Base-by-base conservation (phyloP, 1,140 invertebrate species). In the Drosophila punjabiensis region DNA sequence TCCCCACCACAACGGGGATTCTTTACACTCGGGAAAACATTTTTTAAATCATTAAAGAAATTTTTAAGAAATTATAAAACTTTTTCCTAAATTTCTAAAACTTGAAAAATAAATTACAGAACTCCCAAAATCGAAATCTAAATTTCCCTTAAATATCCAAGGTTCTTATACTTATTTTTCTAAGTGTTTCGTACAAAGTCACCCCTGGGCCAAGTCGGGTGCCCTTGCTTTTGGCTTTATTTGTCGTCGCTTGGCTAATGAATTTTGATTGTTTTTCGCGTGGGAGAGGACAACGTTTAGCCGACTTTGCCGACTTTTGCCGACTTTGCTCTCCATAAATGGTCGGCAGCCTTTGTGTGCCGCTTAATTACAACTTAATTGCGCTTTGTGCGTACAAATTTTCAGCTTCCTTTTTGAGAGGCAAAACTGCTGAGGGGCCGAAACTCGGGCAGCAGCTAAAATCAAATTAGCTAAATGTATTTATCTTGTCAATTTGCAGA, bases 381-480 rank as follows among this genome's bases (percentile, higher is more conserved):
- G 86, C 86, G 73, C 79, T 90, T 90, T 80, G 82, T 82, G 68
- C 79, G 65, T 80, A 90, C 86, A 90, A 90, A 90, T 90, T 86
- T 80, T 47, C 56, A 82, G 71, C 82, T 86, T 90, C 79, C 82
- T 76, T 79, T 62, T 9, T 20, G 35, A 52, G 66, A 48, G 45
- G 45, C 33, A 50, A 50, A 45, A 39, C 24, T 24, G 37, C 13
- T n/a, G 16, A 43, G 39, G 9, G 48, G 43, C 24, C 48, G 37
- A 69, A 70, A 63, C 68, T 66, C 59, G 60, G 64, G 69, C 69
- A 60, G 66, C 66, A 60, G 53, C 71, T 63, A 80, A 82, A 73
- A 80, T 90, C 86, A 90, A 90, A 90, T 90, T 90, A 90, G 86
- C 79, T 90, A 86, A 90, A 90, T 90, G 86, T 91, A 91, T 91